Evolutionary conservation across 2,888 invertebrate genomes (phyloP), one percentile per base, ranked within the genome.

Genomic region (Schizaphis graminum): DNA sequence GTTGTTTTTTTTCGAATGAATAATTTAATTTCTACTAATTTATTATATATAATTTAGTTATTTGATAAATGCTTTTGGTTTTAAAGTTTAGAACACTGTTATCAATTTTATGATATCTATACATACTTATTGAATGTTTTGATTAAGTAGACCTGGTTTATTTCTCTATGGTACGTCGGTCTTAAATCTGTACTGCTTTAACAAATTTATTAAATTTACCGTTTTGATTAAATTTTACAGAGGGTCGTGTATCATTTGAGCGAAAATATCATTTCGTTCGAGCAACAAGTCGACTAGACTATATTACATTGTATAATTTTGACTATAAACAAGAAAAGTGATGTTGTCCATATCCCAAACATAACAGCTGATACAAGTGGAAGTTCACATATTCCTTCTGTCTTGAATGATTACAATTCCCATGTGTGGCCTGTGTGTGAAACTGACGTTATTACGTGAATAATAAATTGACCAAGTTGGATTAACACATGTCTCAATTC

Each of bases 381-480:
- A 21, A 35, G 35, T 77, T 77, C 77, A 77, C 21, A 35, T 21
- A 77, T 77, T 77, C 35, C 8, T 77, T 67, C n/a, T 35, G 3
- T 35, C 35, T 77, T 35, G 35, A 21, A 77, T 35, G 7, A 77
- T 77, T 35, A 77, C 35, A 41, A 21, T 67, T 41, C 8, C 21
- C 35, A 35, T 8, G 35, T 35, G 8, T 21, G 35, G 21, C 35
- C 35, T 11, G 8, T 0, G n/a, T 57, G 7, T 24, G 85, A 21
- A 57, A 91, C 35, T 11, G 28, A 57, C n/a, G 53, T 44, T 44
- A 56, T 11, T 16, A 85, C 44, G 35, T n/a, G 85, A 85, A 91
- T 84, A 84, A 84, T 57, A 57, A 91, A 91, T 57, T 57, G 13
- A 86, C 24, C 5, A 35, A 85, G 28, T 56, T 85, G 56, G 85